Evolutionary conservation across 2,888 invertebrate genomes (phyloP).

Genomic region (Hydropsyche betteni): DNA sequence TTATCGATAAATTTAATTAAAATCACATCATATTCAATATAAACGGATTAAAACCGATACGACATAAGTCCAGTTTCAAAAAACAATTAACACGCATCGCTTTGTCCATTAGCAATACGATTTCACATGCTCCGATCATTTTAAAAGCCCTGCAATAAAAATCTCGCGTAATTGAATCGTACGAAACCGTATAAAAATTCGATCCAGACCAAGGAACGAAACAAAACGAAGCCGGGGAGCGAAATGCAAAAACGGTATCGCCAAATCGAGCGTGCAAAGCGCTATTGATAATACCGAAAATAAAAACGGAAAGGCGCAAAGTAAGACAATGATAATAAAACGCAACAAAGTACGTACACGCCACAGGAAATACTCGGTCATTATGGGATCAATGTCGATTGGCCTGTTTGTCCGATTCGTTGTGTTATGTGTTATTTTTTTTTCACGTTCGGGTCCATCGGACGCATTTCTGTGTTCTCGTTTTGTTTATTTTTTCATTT

Average conservation of each 20-base stretch:
- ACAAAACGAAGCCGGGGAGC: background rate
- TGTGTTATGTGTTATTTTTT: conserved; percentile 32
- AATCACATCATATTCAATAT: no score
- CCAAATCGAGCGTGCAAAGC: conserved; percentile 25
- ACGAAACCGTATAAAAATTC: conserved; percentile 25
- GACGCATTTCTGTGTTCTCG: conserved; percentile 20
- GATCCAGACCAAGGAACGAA: background rate
- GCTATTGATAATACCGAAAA: background rate
- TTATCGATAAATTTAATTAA: no score
- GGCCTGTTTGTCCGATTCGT: conserved; percentile 31
- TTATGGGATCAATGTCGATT: conserved; percentile 39
- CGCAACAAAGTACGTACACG: background rate
- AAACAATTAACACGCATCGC: no score
- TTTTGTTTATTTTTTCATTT: conserved; percentile 31
- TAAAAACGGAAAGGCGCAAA: background rate
- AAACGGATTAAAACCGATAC: no score
- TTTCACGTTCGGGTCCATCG: conserved; percentile 12
- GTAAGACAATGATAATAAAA: conserved; percentile 23
- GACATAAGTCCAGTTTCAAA: no score
- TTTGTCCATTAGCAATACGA: no score
- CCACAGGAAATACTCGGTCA: conserved; percentile 37
- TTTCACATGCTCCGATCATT: no score
- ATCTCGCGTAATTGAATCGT: conserved; percentile 16
- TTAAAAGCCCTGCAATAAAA: background rate
- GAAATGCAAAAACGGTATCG: conserved; percentile 27